Conservation (phyloP, 1,140 invertebrate species). For the Thaumatotibia leucotreta region DNA sequence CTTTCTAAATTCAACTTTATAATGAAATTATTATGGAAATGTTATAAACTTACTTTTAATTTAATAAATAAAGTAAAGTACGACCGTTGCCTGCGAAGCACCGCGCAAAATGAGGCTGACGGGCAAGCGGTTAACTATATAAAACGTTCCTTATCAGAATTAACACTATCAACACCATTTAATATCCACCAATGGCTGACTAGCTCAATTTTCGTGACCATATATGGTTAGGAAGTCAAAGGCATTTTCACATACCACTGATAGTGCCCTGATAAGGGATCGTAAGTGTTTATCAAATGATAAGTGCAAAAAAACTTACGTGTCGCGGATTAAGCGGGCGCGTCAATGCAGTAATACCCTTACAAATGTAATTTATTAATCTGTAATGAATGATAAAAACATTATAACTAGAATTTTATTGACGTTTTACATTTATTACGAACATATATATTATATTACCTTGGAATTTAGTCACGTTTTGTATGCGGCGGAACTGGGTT, state of each 20-base stretch:
- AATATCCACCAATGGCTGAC: conserved; percentile 56
- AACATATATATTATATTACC: not conserved
- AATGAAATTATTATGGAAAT: conserved; percentile 20
- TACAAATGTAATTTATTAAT: conserved; percentile 18
- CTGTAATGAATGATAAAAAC: conserved; percentile 19
- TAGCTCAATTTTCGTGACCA: conserved; percentile 64
- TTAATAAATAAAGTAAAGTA: conserved; percentile 44
- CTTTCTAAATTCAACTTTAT: not conserved
- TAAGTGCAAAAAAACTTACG: not conserved
- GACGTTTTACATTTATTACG: not conserved
- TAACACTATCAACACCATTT: conserved; percentile 52
- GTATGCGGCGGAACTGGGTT: not conserved
- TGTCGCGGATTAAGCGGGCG: not conserved
- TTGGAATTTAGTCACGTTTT: not conserved
- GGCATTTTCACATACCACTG: conserved; percentile 39
- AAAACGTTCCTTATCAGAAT: conserved; percentile 68
- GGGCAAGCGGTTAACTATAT: conserved; percentile 61
- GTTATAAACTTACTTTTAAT: conserved; percentile 60
- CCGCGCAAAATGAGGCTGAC: conserved; percentile 57
- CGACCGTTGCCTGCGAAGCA: conserved; percentile 52
- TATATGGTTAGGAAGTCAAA: conserved; percentile 62
- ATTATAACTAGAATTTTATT: conserved; percentile 24
- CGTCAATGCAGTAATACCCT: conserved; percentile 12
- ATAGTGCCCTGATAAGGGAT: conserved; percentile 46
- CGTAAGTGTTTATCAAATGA: conserved; percentile 19